A percentile compares a stretch with the other conserved stretches of the same genome.
phyloP scores from a whole-genome alignment of 2,888 invertebrate genomes.

The Eupithecia pulchellata region DNA sequence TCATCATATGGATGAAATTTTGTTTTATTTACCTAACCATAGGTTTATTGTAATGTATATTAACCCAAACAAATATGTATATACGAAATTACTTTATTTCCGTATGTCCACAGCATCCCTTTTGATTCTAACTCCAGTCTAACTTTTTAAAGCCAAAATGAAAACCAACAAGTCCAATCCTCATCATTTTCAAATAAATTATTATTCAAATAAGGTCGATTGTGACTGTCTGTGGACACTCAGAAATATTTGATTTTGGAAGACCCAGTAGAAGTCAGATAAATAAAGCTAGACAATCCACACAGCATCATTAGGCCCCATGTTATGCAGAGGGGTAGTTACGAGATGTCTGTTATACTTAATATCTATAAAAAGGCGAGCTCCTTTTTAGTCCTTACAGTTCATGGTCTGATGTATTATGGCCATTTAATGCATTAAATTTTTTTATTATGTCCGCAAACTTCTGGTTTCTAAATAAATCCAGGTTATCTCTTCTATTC shows the following conservation, averaged over 20 bases:
- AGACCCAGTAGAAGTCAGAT: neutral
- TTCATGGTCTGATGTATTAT: too few species aligned
- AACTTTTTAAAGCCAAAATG: neutral
- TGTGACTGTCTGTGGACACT: neutral
- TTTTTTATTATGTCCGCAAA: too few species aligned
- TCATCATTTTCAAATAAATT: neutral
- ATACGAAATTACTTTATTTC: neutral
- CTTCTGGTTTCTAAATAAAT: too few species aligned
- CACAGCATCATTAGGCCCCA: too few species aligned
- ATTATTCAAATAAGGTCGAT: neutral
- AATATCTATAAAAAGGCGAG: too few species aligned
- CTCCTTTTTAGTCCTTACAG: too few species aligned
- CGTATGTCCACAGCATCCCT: neutral
- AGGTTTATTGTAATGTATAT: too few species aligned
- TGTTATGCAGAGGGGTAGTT: too few species aligned
- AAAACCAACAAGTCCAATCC: neutral
- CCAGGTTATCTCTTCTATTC: neutral
- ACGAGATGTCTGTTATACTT: too few species aligned
- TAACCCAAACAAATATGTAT: neutral
- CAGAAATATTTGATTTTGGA: neutral
- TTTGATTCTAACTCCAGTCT: neutral
- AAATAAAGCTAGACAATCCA: neutral
- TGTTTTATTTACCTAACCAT: constrained; percentile 53
- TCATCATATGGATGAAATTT: constrained; percentile 55
- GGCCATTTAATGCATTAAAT: too few species aligned